Evolutionary conservation across 2,113 vertebrate genomes (phyloP), one percentile per base, ranked within the genome.

Genomic region (Dendrocopos noguchii): DNA sequence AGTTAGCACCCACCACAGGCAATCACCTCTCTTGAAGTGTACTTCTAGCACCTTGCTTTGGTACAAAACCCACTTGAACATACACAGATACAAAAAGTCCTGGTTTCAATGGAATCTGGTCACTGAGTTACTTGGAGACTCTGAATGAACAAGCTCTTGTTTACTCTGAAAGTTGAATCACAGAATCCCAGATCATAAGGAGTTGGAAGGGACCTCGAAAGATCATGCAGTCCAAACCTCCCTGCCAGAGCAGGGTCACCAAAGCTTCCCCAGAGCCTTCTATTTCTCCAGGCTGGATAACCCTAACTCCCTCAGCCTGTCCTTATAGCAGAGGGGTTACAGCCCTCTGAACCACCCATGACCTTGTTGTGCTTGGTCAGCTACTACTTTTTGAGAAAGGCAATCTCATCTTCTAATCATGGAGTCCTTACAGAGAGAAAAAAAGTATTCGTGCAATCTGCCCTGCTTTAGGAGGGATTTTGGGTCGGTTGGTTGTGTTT

Each of bases 401-500:
- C 15, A 15, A 44, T 44, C 42, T 15, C 4, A 7, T 24, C 7
- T 50, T 47, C 25, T 63, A 7, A 74, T 15, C 15, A 5, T 6
- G 9, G 89, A 70, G 16, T 21, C 22, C 12, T 24, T 22, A 50
- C 47, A 24, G 33, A 70, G 70, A 73, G 64, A 39, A 8, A 11
- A 2, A 7, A 12, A 53, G 80, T n/a, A 60, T 11, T 34, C 53
- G 13, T 53, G 22, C 25, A 44, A 82, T 4, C 55, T 25, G 10
- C 7, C 15, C 7, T 77, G 28, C 14, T 84, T 66, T 47, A 27
- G 50, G 25, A 1, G 0, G 16, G 55, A 4, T 5, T 5, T 9
- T 56, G 29, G 12, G 5, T 65, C 8, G 2, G 1, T 3, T 0
- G 8, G 1, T 36, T 31, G 63, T 34, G 16, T 7, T 2, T 10